phyloP scores from a whole-genome alignment of 2,797 vertebrate species.

The Gallinago stenura region DNA sequence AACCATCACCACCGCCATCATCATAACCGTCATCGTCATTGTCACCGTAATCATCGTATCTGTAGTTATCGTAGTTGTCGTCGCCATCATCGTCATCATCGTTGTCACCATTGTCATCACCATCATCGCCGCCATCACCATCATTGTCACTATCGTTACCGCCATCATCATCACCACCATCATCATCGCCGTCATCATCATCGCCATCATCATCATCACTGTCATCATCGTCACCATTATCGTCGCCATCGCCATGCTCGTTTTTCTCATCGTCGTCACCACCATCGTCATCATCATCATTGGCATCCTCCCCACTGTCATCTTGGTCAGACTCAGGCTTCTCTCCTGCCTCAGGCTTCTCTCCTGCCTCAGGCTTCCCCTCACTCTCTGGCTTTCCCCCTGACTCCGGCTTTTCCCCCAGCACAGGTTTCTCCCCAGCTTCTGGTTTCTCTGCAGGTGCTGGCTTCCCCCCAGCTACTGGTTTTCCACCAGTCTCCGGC shows the following conservation, averaged over 20 bases:
- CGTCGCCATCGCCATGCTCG: neutral
- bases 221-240: neutral
- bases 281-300: neutral
- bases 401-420: neutral
- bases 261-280: neutral
- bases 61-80: too few relatives aligned
- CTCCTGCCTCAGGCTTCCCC: neutral
- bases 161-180: neutral
- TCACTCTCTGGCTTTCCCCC: neutral
- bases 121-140: neutral
- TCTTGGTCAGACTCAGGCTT: neutral
- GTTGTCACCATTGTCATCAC: too few relatives aligned
- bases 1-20: neutral
- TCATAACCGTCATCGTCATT: neutral
- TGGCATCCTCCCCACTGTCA: neutral
- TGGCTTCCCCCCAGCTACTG: rapidly evolving
- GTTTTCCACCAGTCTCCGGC: neutral
- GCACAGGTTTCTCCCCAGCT: neutral
- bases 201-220: rapidly evolving
- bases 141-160: too few relatives aligned
- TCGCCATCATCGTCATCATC: too few relatives aligned
- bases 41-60: too few relatives aligned
- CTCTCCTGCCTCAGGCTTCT: neutral
- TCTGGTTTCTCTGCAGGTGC: neutral
- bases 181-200: rapidly evolving